Conservation (phyloP, 2,797 vertebrate species). For the Sardinella longiceps region DNA sequence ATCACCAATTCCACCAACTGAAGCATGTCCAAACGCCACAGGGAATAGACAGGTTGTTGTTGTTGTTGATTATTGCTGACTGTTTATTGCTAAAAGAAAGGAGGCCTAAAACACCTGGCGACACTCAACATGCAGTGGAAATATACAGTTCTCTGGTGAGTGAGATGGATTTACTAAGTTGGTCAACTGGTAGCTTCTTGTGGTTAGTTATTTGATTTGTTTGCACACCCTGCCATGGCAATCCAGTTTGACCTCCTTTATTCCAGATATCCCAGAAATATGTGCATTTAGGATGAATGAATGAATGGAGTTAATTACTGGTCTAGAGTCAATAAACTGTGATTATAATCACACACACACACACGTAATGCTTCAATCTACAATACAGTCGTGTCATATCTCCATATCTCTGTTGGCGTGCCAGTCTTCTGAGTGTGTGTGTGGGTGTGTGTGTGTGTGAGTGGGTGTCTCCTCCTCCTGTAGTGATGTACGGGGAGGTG, state of each 20-base stretch:
- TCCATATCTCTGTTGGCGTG: background rate
- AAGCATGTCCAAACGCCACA: background rate
- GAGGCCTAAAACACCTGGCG: background rate
- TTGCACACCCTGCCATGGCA: background rate
- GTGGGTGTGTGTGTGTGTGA: background rate
- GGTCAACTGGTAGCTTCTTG: background rate
- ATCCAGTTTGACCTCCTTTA: background rate
- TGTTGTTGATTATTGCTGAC: background rate
- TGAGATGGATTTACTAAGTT: background rate
- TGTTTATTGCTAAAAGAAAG: background rate
- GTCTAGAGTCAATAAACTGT: background rate
- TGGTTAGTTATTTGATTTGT: background rate
- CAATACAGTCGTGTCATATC: background rate
- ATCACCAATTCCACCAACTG: slow-evolving; percentile 26
- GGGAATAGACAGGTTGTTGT: background rate
- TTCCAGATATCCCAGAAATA: background rate
- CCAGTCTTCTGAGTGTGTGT: background rate
- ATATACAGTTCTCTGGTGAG: background rate
- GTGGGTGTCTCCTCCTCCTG: background rate
- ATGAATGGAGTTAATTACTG: too few species aligned
- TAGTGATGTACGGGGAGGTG: background rate
- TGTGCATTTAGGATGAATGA: background rate
- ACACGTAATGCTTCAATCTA: background rate
- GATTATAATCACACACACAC: background rate
- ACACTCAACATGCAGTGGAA: background rate